Evolutionary conservation across 1,140 invertebrate genomes (phyloP), one percentile per base, ranked within the genome.

Genomic region (Mycetomoellerius zeteki): DNA sequence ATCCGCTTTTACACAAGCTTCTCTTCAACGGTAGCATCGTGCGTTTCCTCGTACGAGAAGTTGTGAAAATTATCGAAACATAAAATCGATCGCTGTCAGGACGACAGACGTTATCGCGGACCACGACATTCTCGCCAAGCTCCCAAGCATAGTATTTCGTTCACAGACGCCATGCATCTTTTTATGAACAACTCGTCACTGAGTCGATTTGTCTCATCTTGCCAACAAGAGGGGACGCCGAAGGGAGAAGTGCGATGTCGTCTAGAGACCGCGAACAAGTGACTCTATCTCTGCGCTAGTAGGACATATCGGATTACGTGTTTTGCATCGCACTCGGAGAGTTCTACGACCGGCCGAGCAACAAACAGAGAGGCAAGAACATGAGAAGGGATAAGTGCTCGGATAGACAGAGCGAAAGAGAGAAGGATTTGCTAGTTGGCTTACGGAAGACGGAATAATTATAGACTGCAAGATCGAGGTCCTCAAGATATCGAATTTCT

Each of bases 231-330:
- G 54, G 6, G 33, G 33, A 71, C 58, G 54, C 14, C 16, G 21
- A 16, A 21, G 64, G 24, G 37, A 64, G 69, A 60, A 82, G n/a
- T 71, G 67, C 37, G 65, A 52, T 72, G 64, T 78, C 58, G 65
- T 75, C 80, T 80, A 69, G 82, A 86, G 75, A 50, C 71, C 60
- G 88, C 80, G 77, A 90, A 88, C 91, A 91, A 94, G 92, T 93
- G 93, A 94, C 93, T 94, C 92, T 92, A 94, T 94, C 93, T 93
- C 73, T 84, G 69, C 71, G 76, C 86, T 90, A 91, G 91, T 93
- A 91, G 91, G 91, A 93, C 93, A 91, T 93, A 94, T 94, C 93
- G 92, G 89, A 93, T 94, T 93, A 93, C 93, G 80, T 90, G 88
- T 91, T 91, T 88, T 90, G 90, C 92, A 91, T 90, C 88, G 81